Evolutionary conservation across 2,113 vertebrate species (phyloP).

Genomic region (Mormoops blainvillei): DNA sequence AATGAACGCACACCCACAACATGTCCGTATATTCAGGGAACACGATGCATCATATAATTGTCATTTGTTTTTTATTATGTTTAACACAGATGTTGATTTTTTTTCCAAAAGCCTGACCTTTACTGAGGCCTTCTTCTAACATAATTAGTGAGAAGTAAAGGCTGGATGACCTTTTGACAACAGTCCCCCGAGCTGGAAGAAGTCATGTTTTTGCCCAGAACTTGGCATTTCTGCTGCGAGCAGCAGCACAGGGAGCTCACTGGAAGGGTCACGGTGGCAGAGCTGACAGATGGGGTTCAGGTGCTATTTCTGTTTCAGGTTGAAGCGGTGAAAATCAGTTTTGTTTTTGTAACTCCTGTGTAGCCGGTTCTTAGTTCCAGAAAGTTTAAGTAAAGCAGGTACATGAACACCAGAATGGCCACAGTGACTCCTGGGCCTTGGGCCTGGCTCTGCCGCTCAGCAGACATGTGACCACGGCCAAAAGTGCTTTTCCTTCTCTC

Average conservation of each 20-base stretch:
- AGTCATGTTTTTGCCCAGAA: not conserved
- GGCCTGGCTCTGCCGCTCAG: not conserved
- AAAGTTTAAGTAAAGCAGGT: not conserved
- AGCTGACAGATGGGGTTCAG: not conserved
- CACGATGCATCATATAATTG: not conserved
- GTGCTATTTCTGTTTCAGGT: not conserved
- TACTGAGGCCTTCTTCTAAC: not conserved
- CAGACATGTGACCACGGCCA: not conserved
- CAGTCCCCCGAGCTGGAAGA: not conserved
- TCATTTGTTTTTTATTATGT: not conserved
- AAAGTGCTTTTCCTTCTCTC: not conserved
- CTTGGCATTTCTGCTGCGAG: not conserved
- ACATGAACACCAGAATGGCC: not conserved
- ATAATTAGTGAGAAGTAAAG: slow-evolving; percentile 3
- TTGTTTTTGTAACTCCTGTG: not conserved
- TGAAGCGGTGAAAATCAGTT: not conserved
- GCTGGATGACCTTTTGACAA: not conserved
- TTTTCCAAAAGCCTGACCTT: not conserved
- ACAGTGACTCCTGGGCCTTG: not conserved
- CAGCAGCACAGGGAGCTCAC: not conserved
- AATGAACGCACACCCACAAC: not conserved
- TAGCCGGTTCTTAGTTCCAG: not conserved
- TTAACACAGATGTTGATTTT: not conserved
- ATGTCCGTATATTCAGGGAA: not conserved
- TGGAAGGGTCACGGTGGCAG: not conserved